Evolutionary conservation across 2,113 vertebrate species (phyloP), one percentile per base, ranked within the genome.

Genomic region (Symphodus melops): DNA sequence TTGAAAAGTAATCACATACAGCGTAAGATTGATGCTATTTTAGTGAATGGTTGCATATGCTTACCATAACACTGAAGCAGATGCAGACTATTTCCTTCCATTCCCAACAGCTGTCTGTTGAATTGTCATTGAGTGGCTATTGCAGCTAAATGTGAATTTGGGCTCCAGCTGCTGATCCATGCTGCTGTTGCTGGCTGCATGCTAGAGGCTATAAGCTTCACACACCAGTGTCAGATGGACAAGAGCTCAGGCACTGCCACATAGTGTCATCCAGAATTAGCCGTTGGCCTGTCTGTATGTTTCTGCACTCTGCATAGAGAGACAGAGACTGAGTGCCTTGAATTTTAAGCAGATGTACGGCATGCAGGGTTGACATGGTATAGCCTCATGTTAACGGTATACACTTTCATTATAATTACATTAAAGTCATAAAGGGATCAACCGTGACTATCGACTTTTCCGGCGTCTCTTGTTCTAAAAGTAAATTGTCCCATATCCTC

Each of bases 101-200:
- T 84, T 77, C 62, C 72, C 59, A 56, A 19, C 74, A 90, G 83
- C 66, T 78, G 62, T 77, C 25, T 59, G 17, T 53, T 72, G 48
- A 65, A 61, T 86, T 83, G 64, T 69, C 41, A 67, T 61, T 77
- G 28, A 81, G 72, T 56, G 80, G 68, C 70, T 73, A 60, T 56
- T 71, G 46, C 59, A 66, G 60, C 25, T 70, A 61, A 72, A 79
- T 75, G n/a, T 68, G 54, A 72, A 68, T 85, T 63, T 82, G 72
- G 83, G 86, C 85, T 82, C 68, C 37, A 81, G 72, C 77, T 77
- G 13, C 51, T 36, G 67, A 78, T 62, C 75, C 28, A 70, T 65
- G 79, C 74, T 85, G 74, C 58, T 84, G 73, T 70, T 84, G 13
- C 54, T 88, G 80, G 72, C 80, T 65, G 59, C 49, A 39, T 70